Conservation (phyloP, 2,113 vertebrate genomes). For the Panthera leo region DNA sequence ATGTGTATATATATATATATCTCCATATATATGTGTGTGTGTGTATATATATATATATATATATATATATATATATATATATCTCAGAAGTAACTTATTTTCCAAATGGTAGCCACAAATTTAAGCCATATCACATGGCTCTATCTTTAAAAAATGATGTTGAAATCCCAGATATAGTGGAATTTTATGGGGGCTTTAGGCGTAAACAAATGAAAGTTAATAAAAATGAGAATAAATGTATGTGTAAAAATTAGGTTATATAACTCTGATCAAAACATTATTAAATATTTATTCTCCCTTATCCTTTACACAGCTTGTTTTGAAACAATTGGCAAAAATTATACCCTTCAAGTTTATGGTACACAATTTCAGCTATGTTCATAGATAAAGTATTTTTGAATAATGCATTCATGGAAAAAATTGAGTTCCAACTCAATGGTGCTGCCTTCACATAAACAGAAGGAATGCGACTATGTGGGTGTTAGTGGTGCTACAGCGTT, state of each 20-base stretch:
- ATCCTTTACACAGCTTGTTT: not conserved
- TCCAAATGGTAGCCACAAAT: not conserved
- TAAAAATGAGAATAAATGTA: conserved; percentile 20
- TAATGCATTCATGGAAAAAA: conserved; percentile 26
- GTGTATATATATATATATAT: too few relatives aligned
- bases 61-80: not conserved
- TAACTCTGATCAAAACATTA: not conserved
- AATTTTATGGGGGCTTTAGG: not conserved
- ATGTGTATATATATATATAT: too few relatives aligned
- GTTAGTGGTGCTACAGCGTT: not conserved
- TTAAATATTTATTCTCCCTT: not conserved
- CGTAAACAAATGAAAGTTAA: not conserved
- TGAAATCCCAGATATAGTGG: not conserved
- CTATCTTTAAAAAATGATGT: not conserved
- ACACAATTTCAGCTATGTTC: not conserved
- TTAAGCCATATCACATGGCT: not conserved
- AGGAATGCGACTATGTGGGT: conserved; percentile 15
- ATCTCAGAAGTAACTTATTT: not conserved
- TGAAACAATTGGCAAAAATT: conserved; percentile 24
- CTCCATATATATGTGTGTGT: too few relatives aligned
- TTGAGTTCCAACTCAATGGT: not conserved
- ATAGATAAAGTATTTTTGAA: conserved; percentile 27
- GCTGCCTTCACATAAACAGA: not conserved
- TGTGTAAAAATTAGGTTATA: not conserved
- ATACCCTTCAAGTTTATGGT: not conserved